Evolutionary conservation across 2,888 invertebrate species (phyloP).

Genomic region (Apotomis turbidana): DNA sequence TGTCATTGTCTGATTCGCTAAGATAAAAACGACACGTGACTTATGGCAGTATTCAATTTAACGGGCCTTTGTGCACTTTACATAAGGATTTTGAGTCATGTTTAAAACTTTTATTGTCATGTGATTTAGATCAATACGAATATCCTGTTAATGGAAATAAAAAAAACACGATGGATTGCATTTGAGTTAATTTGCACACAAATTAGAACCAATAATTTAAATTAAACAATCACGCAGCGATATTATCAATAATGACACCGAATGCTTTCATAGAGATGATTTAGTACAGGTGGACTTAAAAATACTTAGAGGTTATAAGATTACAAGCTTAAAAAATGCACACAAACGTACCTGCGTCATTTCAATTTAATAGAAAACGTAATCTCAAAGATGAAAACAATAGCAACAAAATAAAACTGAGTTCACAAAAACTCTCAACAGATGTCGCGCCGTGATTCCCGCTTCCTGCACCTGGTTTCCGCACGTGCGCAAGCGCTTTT

Average conservation of each 20-base stretch:
- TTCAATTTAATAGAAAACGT: not conserved
- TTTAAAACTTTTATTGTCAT: not conserved
- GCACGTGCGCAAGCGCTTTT: constrained; percentile 40
- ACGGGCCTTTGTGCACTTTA: not conserved
- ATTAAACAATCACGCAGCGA: too few relatives aligned
- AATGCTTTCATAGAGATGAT: too few relatives aligned
- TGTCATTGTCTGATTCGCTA: not conserved
- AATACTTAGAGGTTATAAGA: not conserved
- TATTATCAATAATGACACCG: too few relatives aligned
- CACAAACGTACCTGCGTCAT: not conserved
- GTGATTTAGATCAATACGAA: not conserved
- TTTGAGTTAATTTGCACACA: not conserved
- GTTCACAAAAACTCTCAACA: constrained; percentile 31
- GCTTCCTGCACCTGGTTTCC: constrained; percentile 41
- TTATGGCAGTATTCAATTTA: not conserved
- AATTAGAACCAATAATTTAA: too few relatives aligned
- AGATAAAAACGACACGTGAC: not conserved
- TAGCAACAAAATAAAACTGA: not conserved
- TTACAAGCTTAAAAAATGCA: not conserved
- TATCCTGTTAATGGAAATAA: not conserved
- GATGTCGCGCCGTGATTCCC: constrained; percentile 41
- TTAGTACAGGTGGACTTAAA: not conserved
- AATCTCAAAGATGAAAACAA: constrained; percentile 17
- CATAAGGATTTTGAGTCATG: not conserved
- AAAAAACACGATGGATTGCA: not conserved